Conservation (phyloP, 1,140 invertebrate species). For the Thereuonema tuberculata region DNA sequence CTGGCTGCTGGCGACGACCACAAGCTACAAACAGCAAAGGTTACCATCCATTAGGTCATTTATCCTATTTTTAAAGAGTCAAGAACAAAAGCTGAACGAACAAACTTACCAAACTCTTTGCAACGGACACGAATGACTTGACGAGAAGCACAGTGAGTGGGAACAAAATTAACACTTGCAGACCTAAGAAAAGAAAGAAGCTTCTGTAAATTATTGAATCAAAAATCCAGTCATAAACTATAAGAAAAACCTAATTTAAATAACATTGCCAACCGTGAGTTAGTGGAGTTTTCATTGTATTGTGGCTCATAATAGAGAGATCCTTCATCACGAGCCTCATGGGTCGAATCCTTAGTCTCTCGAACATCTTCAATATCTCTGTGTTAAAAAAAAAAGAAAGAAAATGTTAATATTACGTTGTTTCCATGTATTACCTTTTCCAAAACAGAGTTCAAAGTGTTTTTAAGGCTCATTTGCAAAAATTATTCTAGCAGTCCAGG, state of each 20-base stretch:
- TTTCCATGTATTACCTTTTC: too few species aligned
- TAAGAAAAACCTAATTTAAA: background rate
- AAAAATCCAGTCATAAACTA: background rate
- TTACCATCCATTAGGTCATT: background rate
- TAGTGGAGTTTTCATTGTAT: background rate
- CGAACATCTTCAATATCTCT: conserved; percentile 2
- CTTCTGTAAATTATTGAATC: background rate
- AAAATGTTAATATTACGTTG: too few species aligned
- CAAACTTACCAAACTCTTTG: conserved; percentile 36
- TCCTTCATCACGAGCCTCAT: background rate
- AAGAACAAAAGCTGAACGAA: background rate
- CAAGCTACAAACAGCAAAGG: conserved; percentile 37
- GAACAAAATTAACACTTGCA: conserved; percentile 43
- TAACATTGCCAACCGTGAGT: background rate
- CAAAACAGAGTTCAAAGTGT: too few species aligned
- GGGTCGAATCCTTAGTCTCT: background rate
- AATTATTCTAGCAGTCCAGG: too few species aligned
- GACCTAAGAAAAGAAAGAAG: conserved; percentile 29
- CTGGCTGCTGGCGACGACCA: conserved; percentile 50
- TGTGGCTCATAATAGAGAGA: background rate
- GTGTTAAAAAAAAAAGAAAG: conserved; percentile 8
- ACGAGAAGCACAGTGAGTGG: conserved; percentile 43
- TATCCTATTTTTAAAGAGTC: background rate
- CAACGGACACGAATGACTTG: conserved; percentile 53
- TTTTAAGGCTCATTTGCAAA: too few species aligned